These are phyloP conservation scores for Drosophila saltans DNA, from an alignment of 1,140 invertebrate genomes.

Conservation along the genomic window DNA sequence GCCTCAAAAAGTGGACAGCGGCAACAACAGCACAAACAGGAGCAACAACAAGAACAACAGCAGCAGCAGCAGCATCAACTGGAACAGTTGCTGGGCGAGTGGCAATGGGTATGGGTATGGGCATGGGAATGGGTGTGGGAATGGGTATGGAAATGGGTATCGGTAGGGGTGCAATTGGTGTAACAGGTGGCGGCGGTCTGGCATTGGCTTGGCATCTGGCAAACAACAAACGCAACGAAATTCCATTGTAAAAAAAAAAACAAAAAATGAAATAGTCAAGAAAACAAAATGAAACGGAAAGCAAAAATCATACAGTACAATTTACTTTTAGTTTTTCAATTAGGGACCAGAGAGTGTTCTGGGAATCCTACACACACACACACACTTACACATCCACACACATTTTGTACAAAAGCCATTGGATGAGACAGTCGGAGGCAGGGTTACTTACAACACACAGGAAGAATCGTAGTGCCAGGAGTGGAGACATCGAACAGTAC, in stretches of 20 bases:
- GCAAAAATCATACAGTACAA: slow-evolving; percentile 61
- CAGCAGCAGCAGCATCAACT: slow-evolving; percentile 7
- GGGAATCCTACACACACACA: slow-evolving; percentile 7
- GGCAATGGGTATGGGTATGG: slow-evolving; percentile 12
- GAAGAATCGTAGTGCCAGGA: slow-evolving; percentile 2
- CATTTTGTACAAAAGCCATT: slow-evolving; percentile 1
- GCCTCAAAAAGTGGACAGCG: slow-evolving; percentile 51
- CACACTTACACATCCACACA: not conserved
- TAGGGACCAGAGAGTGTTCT: slow-evolving; percentile 1
- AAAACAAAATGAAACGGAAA: slow-evolving; percentile 21
- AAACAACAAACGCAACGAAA: slow-evolving; percentile 53
- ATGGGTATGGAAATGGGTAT: slow-evolving; percentile 24
- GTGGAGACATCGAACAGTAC: slow-evolving; percentile 14
- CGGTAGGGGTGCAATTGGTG: slow-evolving; percentile 21
- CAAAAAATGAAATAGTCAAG: slow-evolving; percentile 1
- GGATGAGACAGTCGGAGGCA: not conserved
- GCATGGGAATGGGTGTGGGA: slow-evolving; percentile 29
- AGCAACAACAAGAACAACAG: not conserved
- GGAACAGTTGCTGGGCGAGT: not conserved
- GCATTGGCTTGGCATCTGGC: slow-evolving; percentile 53
- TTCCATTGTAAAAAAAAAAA: slow-evolving; percentile 59
- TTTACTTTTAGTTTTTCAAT: slow-evolving; percentile 62
- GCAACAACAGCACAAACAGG: not conserved
- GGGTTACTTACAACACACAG: not conserved
- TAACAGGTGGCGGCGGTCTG: slow-evolving; percentile 24